Percentiles rank a stretch among this genome's conserved stretches.
Conservation (phyloP, 2,797 vertebrate species). For the Echiichthys vipera region DNA sequence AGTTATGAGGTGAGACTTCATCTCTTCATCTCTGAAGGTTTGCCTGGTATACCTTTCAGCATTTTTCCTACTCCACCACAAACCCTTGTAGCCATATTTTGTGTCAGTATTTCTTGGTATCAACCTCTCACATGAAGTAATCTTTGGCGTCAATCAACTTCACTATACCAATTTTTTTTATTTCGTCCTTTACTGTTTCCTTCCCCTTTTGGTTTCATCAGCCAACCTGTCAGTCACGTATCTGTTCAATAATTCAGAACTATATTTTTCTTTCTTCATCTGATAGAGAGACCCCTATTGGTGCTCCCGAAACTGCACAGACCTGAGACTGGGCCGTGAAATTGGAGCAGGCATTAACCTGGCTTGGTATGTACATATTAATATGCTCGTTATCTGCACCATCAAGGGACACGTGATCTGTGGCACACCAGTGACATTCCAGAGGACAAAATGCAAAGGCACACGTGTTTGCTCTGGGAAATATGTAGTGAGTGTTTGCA, state of each 20-base stretch:
- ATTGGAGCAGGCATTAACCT: constrained; percentile 75
- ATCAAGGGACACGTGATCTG: constrained; percentile 42
- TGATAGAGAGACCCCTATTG: constrained; percentile 59
- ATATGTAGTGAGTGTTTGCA: neutral
- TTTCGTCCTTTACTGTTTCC: constrained; percentile 60
- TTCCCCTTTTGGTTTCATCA: constrained; percentile 70
- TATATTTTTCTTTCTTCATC: constrained; percentile 66
- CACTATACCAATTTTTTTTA: constrained; percentile 57
- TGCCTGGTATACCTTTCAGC: constrained; percentile 42
- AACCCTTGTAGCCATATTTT: constrained; percentile 54
- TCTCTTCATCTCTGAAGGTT: constrained; percentile 12
- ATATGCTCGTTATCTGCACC: constrained; percentile 72
- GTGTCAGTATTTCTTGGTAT: constrained; percentile 56
- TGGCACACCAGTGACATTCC: constrained; percentile 59
- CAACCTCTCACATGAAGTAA: constrained; percentile 59
- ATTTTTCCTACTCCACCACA: constrained; percentile 53
- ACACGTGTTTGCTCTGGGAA: constrained; percentile 25
- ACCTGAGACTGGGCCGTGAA: constrained; percentile 66
- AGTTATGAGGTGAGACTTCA: constrained; percentile 30
- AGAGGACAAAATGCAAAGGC: constrained; percentile 58
- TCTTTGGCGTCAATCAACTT: constrained; percentile 63
- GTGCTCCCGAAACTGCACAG: constrained; percentile 39
- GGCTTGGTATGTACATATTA: constrained; percentile 78
- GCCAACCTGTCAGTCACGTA: constrained; percentile 73
- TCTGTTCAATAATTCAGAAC: constrained; percentile 78